Percentiles rank a stretch among this genome's conserved stretches.
These are phyloP conservation scores for Pachypsylla venusta DNA, from an alignment of 1,140 invertebrate species.

Conservation along the genomic window DNA sequence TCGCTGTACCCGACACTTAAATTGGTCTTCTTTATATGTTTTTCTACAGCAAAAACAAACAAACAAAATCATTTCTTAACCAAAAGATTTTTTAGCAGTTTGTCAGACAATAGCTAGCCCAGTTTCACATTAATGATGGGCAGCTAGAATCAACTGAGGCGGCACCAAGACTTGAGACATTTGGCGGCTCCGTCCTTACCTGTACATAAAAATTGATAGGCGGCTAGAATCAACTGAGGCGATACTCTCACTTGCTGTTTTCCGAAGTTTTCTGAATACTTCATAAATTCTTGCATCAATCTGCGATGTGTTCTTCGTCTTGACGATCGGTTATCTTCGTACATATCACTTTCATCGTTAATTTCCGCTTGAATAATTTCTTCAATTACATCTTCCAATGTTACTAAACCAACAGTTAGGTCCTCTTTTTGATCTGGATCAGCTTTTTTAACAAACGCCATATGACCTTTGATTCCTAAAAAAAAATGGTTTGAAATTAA, in stretches of 20 bases:
- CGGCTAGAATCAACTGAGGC: slow-evolving; percentile 16
- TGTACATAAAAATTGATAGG: slow-evolving; percentile 14
- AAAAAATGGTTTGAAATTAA: no score
- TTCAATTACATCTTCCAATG: slow-evolving; percentile 37
- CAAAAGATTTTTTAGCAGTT: background rate
- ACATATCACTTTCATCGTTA: slow-evolving; percentile 32
- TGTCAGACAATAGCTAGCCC: background rate
- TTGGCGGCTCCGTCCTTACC: slow-evolving; percentile 7
- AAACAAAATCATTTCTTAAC: background rate
- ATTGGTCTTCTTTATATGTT: background rate
- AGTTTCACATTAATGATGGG: background rate
- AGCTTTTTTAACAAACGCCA: slow-evolving; percentile 30
- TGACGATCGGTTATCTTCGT: background rate
- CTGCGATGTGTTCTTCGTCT: slow-evolving; percentile 5
- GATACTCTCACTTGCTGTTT: slow-evolving; percentile 10
- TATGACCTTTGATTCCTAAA: slow-evolving; percentile 25
- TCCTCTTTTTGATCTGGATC: slow-evolving; percentile 22
- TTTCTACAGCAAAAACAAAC: background rate
- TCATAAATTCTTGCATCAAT: slow-evolving; percentile 5
- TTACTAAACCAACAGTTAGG: slow-evolving; percentile 31
- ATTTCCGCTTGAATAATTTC: slow-evolving; percentile 36
- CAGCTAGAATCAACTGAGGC: background rate
- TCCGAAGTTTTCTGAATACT: slow-evolving; percentile 3
- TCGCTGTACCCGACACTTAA: background rate
- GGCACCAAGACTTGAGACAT: background rate